Base-by-base conservation (phyloP, 2,113 vertebrate species). In the Himantopus leucocephalus region DNA sequence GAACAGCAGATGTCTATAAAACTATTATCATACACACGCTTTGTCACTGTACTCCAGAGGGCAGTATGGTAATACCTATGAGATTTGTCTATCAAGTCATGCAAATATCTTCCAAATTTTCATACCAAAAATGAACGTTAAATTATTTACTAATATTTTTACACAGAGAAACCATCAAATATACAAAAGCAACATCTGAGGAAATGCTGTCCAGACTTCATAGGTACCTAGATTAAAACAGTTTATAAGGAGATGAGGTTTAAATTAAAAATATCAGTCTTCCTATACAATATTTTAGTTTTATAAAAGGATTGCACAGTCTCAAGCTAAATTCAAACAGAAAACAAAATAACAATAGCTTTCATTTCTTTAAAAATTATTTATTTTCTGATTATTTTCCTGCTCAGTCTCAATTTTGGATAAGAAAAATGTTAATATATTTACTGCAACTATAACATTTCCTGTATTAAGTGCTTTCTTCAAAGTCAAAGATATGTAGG, bases 31-130 rank as follows among this genome's bases (percentile, higher is more conserved):
- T 9, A n/a, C 2, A 5, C 20, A 29, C 30, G 43, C 47, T 91
- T 64, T 81, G 68, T n/a, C 67, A 23, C 60, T 85, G 97, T 85
- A 94, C 98, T 97, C 97, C 95, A 98, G 98, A 97, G 98, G 98
- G 98, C 98, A 98, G 97, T 94, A 92, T 97, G 97, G 98, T 85
- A 92, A 96, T 97, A 50, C 59, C 26, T 39, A 66, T 95, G 91
- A 95, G 59, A 82, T 82, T 66, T 29, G 35, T 82, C 90, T 20
- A 12, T 19, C 41, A 66, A 79, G 35, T 72, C 94, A 32, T 43
- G 72, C 41, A 93, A 81, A 88, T 95, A 88, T 77, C 60, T 60
- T 94, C 77, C 91, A 85, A 71, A 73, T 92, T 62, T 95, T 97
- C 68, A 45, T 74, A 59, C 53, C 66, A 82, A 96, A 96, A 97